Evolutionary conservation across 2,888 invertebrate species (phyloP).

Genomic region (Eudemis profundana): DNA sequence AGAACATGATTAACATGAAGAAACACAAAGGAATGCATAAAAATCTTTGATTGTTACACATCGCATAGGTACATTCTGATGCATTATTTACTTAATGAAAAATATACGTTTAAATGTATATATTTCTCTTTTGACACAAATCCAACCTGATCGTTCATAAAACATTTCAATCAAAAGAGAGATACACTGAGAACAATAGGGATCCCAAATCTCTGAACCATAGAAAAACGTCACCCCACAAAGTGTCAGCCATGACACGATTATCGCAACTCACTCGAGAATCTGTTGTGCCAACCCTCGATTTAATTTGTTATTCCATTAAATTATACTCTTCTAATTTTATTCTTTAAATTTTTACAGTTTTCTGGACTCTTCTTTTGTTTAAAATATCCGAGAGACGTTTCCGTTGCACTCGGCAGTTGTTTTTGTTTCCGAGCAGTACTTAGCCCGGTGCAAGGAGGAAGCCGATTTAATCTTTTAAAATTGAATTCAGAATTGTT

Average conservation of each 20-base stretch:
- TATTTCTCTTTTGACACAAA: not conserved
- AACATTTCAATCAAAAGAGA: constrained; percentile 23
- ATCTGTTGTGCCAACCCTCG: constrained; percentile 53
- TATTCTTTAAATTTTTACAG: constrained; percentile 57
- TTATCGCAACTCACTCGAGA: constrained; percentile 57
- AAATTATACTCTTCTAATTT: constrained; percentile 53
- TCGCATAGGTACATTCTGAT: no score
- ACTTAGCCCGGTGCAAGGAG: constrained; percentile 41
- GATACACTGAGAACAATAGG: constrained; percentile 31
- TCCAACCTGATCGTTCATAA: constrained; percentile 7
- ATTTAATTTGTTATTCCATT: constrained; percentile 49
- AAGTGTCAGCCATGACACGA: constrained; percentile 57
- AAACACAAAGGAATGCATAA: no score
- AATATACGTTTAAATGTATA: not conserved
- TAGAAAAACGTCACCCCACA: constrained; percentile 60
- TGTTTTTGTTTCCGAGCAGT: constrained; percentile 42
- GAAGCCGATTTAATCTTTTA: constrained; percentile 45
- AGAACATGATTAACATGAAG: no score
- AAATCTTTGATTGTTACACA: no score
- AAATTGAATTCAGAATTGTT: constrained; percentile 42
- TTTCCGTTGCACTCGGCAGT: constrained; percentile 54
- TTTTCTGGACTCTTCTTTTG: constrained; percentile 55
- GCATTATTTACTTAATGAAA: no score
- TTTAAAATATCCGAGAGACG: constrained; percentile 51
- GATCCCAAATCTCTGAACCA: constrained; percentile 30